phyloP scores from a whole-genome alignment of 2,797 vertebrate species.

The Pteronotus mesoamericanus region DNA sequence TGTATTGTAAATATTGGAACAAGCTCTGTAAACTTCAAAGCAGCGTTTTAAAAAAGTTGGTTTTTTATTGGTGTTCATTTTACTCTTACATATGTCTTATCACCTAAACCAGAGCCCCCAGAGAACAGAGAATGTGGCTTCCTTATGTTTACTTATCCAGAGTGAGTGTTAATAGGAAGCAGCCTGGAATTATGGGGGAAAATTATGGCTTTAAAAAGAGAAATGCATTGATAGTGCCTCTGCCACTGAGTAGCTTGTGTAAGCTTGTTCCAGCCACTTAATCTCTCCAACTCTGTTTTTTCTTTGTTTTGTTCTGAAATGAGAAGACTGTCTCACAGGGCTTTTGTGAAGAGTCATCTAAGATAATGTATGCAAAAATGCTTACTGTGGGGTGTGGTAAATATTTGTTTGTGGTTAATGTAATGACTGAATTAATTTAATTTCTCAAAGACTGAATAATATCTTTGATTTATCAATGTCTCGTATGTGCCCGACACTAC shows the following conservation, averaged over 20 bases:
- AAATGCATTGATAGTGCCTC: conserved; percentile 19
- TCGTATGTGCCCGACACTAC: background rate
- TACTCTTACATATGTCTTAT: conserved; percentile 66
- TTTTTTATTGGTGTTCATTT: conserved; percentile 54
- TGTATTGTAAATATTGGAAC: conserved; percentile 51
- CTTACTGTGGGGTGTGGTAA: background rate
- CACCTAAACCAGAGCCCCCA: conserved; percentile 62
- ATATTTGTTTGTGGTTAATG: background rate
- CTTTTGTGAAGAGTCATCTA: background rate
- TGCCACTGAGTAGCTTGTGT: background rate
- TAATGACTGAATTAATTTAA: background rate
- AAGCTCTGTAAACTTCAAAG: conserved; percentile 65
- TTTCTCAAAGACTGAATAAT: background rate
- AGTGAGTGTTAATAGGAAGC: conserved; percentile 63
- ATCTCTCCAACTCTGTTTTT: background rate
- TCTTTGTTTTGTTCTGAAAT: conserved; percentile 20
- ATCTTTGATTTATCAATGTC: background rate
- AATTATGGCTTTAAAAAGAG: conserved; percentile 64
- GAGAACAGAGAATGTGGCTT: conserved; percentile 59
- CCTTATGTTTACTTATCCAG: conserved; percentile 69
- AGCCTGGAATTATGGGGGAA: conserved; percentile 45
- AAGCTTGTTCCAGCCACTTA: background rate
- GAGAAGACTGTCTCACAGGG: background rate
- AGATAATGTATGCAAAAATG: background rate
- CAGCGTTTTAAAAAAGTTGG: background rate